Conservation (phyloP, 1,140 invertebrate species). For the Triops longicaudatus region DNA sequence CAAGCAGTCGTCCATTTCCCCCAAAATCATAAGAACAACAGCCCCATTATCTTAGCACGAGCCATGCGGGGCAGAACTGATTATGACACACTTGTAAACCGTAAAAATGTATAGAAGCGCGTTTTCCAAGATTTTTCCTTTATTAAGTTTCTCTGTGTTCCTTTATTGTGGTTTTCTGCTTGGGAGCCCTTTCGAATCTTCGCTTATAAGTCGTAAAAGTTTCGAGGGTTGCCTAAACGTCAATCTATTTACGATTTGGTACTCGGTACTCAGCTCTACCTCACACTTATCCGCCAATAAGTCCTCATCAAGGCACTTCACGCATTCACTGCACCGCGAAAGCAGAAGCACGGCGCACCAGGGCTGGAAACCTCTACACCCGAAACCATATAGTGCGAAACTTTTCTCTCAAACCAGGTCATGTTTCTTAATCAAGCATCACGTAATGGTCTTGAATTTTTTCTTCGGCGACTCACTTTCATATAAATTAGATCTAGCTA, state of each 20-base stretch:
- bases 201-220: neutral
- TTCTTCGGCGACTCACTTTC: neutral
- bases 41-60: neutral
- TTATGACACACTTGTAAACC: neutral
- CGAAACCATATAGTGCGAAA: neutral
- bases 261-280: neutral
- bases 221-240: neutral
- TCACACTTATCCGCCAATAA: neutral
- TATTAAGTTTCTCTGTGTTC: neutral
- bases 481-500: neutral
- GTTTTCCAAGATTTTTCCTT: neutral
- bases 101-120: neutral
- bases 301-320: neutral
- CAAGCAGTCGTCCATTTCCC: neutral
- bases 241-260: slow-evolving; percentile 6
- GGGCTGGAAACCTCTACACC: neutral
- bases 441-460: neutral
- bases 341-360: neutral
- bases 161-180: neutral
- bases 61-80: neutral
- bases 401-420: neutral
- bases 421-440: neutral
- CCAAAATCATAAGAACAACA: neutral
- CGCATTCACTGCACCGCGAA: neutral
- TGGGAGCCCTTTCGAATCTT: neutral